phyloP scores from a whole-genome alignment of 2,888 invertebrate species.

The Acanthopleura granulata region DNA sequence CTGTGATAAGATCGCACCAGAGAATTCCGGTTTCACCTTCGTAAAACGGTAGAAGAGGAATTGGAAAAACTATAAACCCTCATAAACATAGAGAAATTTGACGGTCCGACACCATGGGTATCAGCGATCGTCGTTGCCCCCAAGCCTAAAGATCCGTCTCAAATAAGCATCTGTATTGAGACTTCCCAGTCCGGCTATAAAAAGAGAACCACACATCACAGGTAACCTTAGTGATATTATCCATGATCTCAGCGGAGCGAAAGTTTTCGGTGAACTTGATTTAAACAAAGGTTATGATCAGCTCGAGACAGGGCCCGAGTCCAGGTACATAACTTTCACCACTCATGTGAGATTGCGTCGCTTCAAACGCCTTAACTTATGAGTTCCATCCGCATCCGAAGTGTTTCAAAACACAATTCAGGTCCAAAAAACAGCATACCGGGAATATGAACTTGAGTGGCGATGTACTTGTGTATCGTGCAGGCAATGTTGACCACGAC shows the following conservation, averaged over 20 bases:
- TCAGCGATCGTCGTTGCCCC: constrained; percentile 36
- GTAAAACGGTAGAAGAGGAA: constrained; percentile 32
- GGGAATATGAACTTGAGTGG: constrained; percentile 22
- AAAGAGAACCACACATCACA: constrained; percentile 35
- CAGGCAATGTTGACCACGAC: constrained; percentile 25
- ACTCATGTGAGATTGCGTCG: no score
- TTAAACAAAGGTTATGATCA: no score
- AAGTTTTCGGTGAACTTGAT: no score
- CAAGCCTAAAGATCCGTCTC: constrained; percentile 29
- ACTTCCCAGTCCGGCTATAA: constrained; percentile 34
- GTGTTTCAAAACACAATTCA: no score
- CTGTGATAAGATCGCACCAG: no score
- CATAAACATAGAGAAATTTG: constrained; percentile 41
- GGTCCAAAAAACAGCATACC: constrained; percentile 6
- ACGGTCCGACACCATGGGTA: constrained; percentile 42
- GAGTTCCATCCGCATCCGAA: no score
- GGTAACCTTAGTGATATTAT: constrained; percentile 39
- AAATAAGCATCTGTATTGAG: constrained; percentile 43
- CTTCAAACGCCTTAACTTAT: no score
- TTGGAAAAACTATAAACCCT: constrained; percentile 29
- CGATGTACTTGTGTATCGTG: constrained; percentile 27
- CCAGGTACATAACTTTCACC: no score
- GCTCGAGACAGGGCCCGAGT: no score
- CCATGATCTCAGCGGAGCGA: no score
- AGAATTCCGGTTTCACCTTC: constrained; percentile 27